Conservation (phyloP, 2,888 invertebrate genomes). For the Micoletzkya japonica region DNA sequence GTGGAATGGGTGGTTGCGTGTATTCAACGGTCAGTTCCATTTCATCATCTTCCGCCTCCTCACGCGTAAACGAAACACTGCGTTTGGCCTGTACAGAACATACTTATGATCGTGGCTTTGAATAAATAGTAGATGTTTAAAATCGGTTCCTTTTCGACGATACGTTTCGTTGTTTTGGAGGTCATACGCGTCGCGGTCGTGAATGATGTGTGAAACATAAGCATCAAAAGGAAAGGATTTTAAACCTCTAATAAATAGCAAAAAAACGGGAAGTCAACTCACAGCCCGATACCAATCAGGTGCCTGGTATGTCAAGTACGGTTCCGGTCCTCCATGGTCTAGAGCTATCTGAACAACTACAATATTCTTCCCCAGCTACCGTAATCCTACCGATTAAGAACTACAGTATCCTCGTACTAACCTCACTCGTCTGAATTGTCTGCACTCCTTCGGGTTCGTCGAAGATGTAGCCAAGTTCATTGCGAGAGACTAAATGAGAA, state of each 20-base stretch:
- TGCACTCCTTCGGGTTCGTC: conserved; percentile 41
- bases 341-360: conserved; percentile 40
- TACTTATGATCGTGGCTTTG: no score
- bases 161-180: no score
- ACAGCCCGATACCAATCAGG: conserved; percentile 39
- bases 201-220: no score
- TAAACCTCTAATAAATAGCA: no score
- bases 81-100: conserved; percentile 23
- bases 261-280: no score
- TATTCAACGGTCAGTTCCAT: conserved; percentile 31
- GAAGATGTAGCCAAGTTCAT: conserved; percentile 30
- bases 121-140: no score
- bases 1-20: conserved; percentile 38
- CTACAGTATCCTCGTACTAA: not conserved
- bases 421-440: conserved; percentile 34
- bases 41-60: conserved; percentile 23
- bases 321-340: conserved; percentile 53
- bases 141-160: no score
- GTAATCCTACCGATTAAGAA: no score
- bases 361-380: no score
- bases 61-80: not conserved
- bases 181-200: no score
- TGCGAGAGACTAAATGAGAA: conserved; percentile 29
- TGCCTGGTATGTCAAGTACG: conserved; percentile 38
- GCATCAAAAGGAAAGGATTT: no score